Conservation (phyloP, 2,888 invertebrate genomes). For the Orthosia gothica region DNA sequence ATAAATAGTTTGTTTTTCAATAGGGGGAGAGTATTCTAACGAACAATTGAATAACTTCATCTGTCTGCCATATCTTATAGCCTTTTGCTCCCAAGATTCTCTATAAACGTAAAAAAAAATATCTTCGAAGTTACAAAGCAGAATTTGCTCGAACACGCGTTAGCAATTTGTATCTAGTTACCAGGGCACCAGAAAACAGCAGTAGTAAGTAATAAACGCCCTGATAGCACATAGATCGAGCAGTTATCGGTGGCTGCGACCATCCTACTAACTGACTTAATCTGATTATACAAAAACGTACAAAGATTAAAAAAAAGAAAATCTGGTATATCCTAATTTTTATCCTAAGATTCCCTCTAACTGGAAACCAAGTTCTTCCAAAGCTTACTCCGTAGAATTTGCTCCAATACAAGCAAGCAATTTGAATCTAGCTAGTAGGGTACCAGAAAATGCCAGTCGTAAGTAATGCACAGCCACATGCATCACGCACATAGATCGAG, state of each 20-base stretch:
- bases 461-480: conserved; percentile 32
- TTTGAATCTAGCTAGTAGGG: conserved; percentile 48
- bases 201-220: conserved; percentile 50
- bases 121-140: neutral
- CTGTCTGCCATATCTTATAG: neutral
- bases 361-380: neutral
- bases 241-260: conserved; percentile 62
- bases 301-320: too few species aligned
- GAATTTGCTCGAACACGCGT: conserved; percentile 12
- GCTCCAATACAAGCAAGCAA: conserved; percentile 27
- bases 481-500: conserved; percentile 69
- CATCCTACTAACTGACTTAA: too few species aligned
- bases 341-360: neutral
- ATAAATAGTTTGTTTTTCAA: neutral
- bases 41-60: neutral
- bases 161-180: conserved; percentile 53
- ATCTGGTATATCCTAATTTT: neutral
- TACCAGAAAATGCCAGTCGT: conserved; percentile 31
- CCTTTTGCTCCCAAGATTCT: neutral
- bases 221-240: conserved; percentile 67
- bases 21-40: neutral
- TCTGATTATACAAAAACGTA: too few species aligned
- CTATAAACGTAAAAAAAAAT: neutral
- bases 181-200: conserved; percentile 29
- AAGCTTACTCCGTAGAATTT: conserved; percentile 14